Conservation (phyloP, 2,113 vertebrate genomes). For the Amphiprion ocellaris region DNA sequence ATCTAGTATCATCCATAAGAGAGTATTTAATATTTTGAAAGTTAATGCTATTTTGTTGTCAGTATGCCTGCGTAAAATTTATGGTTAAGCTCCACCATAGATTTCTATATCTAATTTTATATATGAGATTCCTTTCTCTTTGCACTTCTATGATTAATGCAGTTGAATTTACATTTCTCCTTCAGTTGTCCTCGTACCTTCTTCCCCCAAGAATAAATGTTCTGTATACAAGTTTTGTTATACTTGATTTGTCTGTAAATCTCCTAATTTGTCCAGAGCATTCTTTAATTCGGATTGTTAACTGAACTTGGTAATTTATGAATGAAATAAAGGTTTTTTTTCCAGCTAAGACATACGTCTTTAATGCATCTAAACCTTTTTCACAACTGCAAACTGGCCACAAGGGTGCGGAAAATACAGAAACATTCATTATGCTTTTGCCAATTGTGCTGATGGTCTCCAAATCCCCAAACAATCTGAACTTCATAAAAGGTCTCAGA, state of each 20-base stretch:
- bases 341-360: background rate
- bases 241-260: constrained; percentile 40
- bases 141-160: constrained; percentile 41
- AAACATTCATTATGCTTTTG: constrained; percentile 60
- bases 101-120: constrained; percentile 42
- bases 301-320: constrained; percentile 1
- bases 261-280: constrained; percentile 15
- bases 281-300: constrained; percentile 18
- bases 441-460: constrained; percentile 75
- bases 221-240: constrained; percentile 33
- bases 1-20: background rate
- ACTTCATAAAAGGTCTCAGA: constrained; percentile 70
- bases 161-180: constrained; percentile 29
- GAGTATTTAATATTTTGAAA: constrained; percentile 22
- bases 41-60: constrained; percentile 39
- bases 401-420: constrained; percentile 37
- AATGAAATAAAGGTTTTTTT: constrained; percentile 26
- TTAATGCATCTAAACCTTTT: constrained; percentile 37
- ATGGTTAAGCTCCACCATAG: background rate
- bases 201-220: constrained; percentile 40
- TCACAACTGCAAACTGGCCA: constrained; percentile 37
- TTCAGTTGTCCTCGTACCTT: constrained; percentile 16
- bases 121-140: constrained; percentile 11
- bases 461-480: constrained; percentile 82
- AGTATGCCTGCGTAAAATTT: constrained; percentile 28